phyloP scores from a whole-genome alignment of 2,797 vertebrate genomes.

The Clamator glandarius region DNA sequence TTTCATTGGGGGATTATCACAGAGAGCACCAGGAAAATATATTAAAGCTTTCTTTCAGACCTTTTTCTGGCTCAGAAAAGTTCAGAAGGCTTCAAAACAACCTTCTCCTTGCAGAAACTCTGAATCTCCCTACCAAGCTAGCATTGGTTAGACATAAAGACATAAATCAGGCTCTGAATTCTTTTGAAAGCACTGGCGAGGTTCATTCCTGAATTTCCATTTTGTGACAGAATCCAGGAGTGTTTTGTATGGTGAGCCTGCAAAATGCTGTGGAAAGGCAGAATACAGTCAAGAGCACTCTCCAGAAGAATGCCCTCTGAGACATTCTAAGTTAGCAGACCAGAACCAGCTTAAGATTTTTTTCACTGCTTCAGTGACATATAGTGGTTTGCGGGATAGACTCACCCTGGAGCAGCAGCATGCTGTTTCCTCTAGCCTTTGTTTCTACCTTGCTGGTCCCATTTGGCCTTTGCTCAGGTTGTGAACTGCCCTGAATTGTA shows the following conservation, averaged over 20 bases:
- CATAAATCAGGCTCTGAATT: slow-evolving; percentile 33
- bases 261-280: slow-evolving; percentile 2
- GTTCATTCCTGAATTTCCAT: neutral
- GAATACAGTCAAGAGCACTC: neutral
- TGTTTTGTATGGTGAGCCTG: neutral
- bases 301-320: neutral
- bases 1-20: neutral
- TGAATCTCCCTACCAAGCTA: neutral
- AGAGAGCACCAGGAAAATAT: neutral
- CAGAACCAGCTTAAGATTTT: neutral
- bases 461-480: neutral
- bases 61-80: neutral
- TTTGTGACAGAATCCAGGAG: slow-evolving; percentile 12
- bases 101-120: slow-evolving; percentile 5
- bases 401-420: neutral
- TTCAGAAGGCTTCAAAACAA: slow-evolving; percentile 28
- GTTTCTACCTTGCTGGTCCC: neutral
- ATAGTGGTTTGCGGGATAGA: neutral
- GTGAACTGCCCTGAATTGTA: neutral
- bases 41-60: neutral
- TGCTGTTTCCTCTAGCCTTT: neutral
- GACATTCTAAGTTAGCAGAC: slow-evolving; percentile 14
- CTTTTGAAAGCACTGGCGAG: neutral
- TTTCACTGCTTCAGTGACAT: neutral
- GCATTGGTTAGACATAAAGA: neutral